Percentiles rank a stretch among this genome's conserved stretches.
Evolutionary conservation across 2,113 vertebrate species (phyloP).

Genomic region (Felis catus): F.catus_Fca126_mat1.0 CM031416.1:83149001-83149500

Average conservation of each 20-base stretch:
- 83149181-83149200: not conserved
- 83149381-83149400: conserved; percentile 15
- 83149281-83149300: not conserved
- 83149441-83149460: conserved; percentile 55
- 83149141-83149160: not conserved
- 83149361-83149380: conserved; percentile 54
- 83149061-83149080: not conserved
- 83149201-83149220: not conserved
- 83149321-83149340: not conserved
- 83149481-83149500: not conserved
- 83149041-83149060: not conserved
- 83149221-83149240: conserved; percentile 10
- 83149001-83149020: not conserved
- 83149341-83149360: conserved; percentile 16
- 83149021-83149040: not conserved
- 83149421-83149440: conserved; percentile 51
- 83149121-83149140: not conserved
- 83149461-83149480: conserved; percentile 27
- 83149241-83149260: not conserved
- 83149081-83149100: not conserved
- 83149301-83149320: not conserved
- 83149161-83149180: not conserved
- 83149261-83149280: not conserved
- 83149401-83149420: conserved; percentile 42
- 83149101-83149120: not conserved